Evolutionary conservation across 1,140 invertebrate genomes (phyloP).

Genomic region (Ericerus pela): DNA sequence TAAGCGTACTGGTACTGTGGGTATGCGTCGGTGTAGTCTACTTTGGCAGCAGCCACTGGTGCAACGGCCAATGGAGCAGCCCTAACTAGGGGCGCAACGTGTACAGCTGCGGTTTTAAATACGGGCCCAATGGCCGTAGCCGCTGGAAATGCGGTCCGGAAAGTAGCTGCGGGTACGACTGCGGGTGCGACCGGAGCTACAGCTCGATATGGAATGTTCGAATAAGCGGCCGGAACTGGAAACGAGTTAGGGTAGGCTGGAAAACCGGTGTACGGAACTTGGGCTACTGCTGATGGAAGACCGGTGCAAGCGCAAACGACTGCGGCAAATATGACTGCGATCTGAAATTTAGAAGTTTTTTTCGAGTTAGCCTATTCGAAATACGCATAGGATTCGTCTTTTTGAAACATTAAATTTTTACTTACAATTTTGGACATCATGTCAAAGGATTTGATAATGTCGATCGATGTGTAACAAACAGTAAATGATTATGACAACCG

Average conservation of each 20-base stretch:
- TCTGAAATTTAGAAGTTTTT: too few relatives aligned
- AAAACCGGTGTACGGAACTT: too few relatives aligned
- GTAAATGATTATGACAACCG: too few relatives aligned
- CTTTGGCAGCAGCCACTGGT: conserved; percentile 6
- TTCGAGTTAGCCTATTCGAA: too few relatives aligned
- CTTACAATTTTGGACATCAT: too few relatives aligned
- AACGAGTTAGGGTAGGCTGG: too few relatives aligned
- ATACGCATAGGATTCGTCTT: too few relatives aligned
- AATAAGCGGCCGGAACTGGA: not conserved
- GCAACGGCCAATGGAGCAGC: conserved; percentile 19
- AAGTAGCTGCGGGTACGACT: conserved; percentile 6
- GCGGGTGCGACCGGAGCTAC: not conserved
- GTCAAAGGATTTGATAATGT: too few relatives aligned
- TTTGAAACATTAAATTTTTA: too few relatives aligned
- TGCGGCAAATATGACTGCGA: not conserved
- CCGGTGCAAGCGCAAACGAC: not conserved
- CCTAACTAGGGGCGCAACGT: conserved; percentile 22
- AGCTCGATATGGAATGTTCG: too few relatives aligned
- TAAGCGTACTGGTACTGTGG: conserved; percentile 38
- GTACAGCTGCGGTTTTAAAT: conserved; percentile 27
- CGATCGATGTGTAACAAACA: too few relatives aligned
- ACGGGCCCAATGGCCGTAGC: conserved; percentile 1
- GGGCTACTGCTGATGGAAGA: not conserved
- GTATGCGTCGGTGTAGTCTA: conserved; percentile 22
- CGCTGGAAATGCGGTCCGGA: too few relatives aligned